Evolutionary conservation across 2,888 invertebrate species (phyloP), one percentile per base, ranked within the genome.

Genomic region (Hirtodrosophila cameraria): DNA sequence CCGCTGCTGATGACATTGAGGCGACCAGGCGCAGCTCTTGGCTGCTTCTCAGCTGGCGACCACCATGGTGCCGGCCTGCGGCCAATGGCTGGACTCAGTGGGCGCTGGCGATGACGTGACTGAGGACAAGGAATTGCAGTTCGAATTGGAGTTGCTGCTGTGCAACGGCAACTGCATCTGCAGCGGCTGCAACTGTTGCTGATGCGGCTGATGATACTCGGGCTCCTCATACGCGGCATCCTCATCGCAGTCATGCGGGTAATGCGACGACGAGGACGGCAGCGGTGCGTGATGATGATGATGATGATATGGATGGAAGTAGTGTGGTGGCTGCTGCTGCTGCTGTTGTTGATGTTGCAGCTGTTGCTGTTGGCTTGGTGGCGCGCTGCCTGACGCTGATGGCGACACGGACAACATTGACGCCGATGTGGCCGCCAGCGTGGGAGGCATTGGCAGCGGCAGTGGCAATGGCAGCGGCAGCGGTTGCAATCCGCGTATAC

Each of bases 181-280:
- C 42, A 90, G n/a, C n/a, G n/a, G 20, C 38, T 85, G 85, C 57
- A 88, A 64, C 45, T 88, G 88, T 41, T 90, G 90, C 45, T 88
- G 88, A 41, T 90, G 90, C 12, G 90, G 90, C 66, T 90, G 90
- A 70, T 90, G 89, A 45, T 89, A 90, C 52, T 89, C 89, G 55
- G 88, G 89, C 66, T 83, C 83, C 72, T 89, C 88, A 63, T 88
- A 86, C 43, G 88, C 89, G 48, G 80, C 86, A 46, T 87, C 83
- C 54, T 87, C 82, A 4, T 78, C 75, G 28, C 73, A 79, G 28
- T 68, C 83, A 48, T 69, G 80, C 49, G 73, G 60, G 50, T 75
- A 84, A 53, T 74, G 81, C 33, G 35, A 30, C 33, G 39, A 42
- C 31, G 33, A 53, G 8, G 63, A 71, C 12, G 66, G 73, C 31